Evolutionary conservation across 2,113 vertebrate species (phyloP), one percentile per base, ranked within the genome.

Genomic region (Spizaetus ornatus): DNA sequence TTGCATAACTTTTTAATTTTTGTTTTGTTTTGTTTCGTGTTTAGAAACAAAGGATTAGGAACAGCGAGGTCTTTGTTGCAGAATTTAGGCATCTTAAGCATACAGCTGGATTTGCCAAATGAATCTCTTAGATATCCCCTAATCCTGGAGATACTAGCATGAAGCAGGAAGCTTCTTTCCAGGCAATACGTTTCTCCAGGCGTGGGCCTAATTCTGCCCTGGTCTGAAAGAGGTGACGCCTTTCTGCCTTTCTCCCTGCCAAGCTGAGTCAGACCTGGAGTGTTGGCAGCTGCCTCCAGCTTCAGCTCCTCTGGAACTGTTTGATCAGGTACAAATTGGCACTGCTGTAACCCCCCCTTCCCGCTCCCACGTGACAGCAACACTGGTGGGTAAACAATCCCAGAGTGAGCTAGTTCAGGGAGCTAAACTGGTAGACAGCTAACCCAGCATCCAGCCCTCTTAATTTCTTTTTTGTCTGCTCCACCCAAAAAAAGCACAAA

Each of bases 331-430:
- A 26, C 38, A n/a, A 38, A 9, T 0, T 1, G 3, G 15, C 40
- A 11, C 32, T 70, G n/a, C 52, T 50, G 14, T 77, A 69, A 22
- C 3, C 17, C 7, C 11, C 42, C 42, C 13, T 76, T 73, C 42
- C 36, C 1, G 0, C 16, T 84, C 61, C 34, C 52, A 3, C 0
- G 0, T 31, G 42, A 3, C n/a, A 56, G 27, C 69, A 42, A 1
- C 0, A 0, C 73, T 67, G 84, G 23, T 10, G 9, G 34, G 22
- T 42, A 13, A 29, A 10, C 3, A 26, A 3, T 87, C n/a, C 36
- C 38, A 14, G 12, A 58, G 53, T 15, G 74, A 66, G 14, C 34
- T 70, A 9, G 34, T 47, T 69, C 36, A 61, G 43, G 40, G 18
- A 59, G 29, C 50, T 88, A n/a, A 67, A 2, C 29, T 63, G 42